Conservation (phyloP, 2,888 invertebrate species). For the Caenorhabditis sp. region DNA sequence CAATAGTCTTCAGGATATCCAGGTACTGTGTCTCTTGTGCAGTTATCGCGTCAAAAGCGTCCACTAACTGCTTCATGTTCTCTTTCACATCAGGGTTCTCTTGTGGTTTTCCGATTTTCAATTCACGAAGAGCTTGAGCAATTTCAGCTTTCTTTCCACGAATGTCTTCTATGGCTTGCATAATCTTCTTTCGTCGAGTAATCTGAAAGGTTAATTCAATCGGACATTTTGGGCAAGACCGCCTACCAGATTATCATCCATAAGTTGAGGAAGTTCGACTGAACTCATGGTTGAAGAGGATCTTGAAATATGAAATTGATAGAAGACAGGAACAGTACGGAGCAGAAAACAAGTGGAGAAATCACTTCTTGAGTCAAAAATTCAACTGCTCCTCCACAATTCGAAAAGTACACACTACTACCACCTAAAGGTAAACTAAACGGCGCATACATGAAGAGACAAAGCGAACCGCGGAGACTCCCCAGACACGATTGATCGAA, state of each 20-base stretch:
- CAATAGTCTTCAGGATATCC: conserved; percentile 72
- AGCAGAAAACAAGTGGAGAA: not conserved
- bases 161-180: conserved; percentile 70
- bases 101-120: conserved; percentile 47
- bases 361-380: not conserved
- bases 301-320: not conserved
- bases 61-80: conserved; percentile 72
- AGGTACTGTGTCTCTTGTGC: conserved; percentile 79
- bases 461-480: conserved; percentile 5
- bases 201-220: conserved; percentile 56
- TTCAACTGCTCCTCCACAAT: not conserved
- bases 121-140: conserved; percentile 59
- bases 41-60: conserved; percentile 75
- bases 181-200: conserved; percentile 65
- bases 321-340: not conserved
- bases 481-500: conserved; percentile 33
- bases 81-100: conserved; percentile 65
- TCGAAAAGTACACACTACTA: conserved; percentile 33
- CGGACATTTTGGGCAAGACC: not conserved
- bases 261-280: conserved; percentile 28
- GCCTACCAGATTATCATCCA: conserved; percentile 61
- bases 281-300: conserved; percentile 23
- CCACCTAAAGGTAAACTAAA: conserved; percentile 32
- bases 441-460: conserved; percentile 11
- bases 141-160: conserved; percentile 70